Evolutionary conservation across 2,888 invertebrate genomes (phyloP), one percentile per base, ranked within the genome.

Genomic region (Schizaphis graminum): DNA sequence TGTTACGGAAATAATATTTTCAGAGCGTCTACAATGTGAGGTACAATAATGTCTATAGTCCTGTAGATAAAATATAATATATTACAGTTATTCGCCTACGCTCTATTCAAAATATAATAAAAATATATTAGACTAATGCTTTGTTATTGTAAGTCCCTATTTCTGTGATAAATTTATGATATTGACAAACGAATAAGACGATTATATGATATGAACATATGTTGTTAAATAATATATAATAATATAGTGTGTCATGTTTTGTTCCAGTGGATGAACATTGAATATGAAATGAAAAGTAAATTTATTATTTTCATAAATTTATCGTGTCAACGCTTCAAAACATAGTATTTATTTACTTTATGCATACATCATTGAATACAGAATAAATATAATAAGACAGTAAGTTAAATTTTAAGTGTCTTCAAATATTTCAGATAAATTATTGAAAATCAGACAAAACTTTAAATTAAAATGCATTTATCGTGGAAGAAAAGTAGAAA

Each of bases 191-290:
- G 56, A 28, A 26, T 26, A 89, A 44, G 26, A 41, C 7, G 5
- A 41, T 44, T 26, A 56, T 61, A 56, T 8, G 35, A 47, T 47
- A 47, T 89, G 8, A 28, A 56, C 13, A 5, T 41, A 49, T 89
- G 13, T 13, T 85, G 26, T 44, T 85, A 28, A 85, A 56, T 24
- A 53, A 44, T 89, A 7, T 61, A 61, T 26, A 16, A 61, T 26
- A 16, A 16, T 56, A 26, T 41, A 21, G 44, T 61, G 44, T 89
- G 41, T 57, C 56, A 88, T 56, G 8, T 67, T 41, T 89, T 57
- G 21, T 89, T 89, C 89, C 61, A n/a, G n/a, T 67, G 47, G 47
- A 47, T 90, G 44, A 90, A 90, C 61, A 90, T 21, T n/a, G n/a
- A 61, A 90, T n/a, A 44, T 24, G 1, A 44, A n/a, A 90, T 90